Conservation (phyloP, 2,888 invertebrate species). For the Tortrix viridana region DNA sequence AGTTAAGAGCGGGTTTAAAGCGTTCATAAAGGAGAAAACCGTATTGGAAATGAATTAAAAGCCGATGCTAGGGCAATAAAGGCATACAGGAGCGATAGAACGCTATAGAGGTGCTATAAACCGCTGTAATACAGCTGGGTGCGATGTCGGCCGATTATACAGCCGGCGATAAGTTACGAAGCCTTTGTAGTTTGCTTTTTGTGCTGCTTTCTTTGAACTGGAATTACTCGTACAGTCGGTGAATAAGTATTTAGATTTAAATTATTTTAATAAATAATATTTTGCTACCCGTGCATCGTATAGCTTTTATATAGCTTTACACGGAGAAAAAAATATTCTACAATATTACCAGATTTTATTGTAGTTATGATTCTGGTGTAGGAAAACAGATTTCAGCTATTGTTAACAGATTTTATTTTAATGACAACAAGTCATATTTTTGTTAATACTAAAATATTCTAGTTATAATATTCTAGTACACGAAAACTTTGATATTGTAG, state of each 20-base stretch:
- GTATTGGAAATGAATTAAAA: conserved; percentile 38
- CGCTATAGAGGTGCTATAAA: conserved; percentile 25
- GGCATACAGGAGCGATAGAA: conserved; percentile 10
- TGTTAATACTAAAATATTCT: too few species aligned
- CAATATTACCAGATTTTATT: too few species aligned
- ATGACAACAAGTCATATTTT: too few species aligned
- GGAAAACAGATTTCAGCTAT: too few species aligned
- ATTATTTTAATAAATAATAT: too few species aligned
- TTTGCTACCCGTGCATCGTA: too few species aligned
- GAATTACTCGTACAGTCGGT: conserved; percentile 13
- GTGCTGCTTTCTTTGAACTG: conserved; percentile 49
- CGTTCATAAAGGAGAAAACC: conserved; percentile 17
- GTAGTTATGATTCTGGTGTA: too few species aligned
- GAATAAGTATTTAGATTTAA: conserved; percentile 2
- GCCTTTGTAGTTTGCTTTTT: conserved; percentile 63
- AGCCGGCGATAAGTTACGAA: conserved; percentile 56
- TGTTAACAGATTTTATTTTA: too few species aligned
- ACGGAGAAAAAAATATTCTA: too few species aligned
- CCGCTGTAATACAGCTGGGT: conserved; percentile 30
- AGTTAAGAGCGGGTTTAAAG: conserved; percentile 22
- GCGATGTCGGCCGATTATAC: conserved; percentile 21
- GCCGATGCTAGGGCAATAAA: conserved; percentile 28
- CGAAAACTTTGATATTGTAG: too few species aligned
- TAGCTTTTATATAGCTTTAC: too few species aligned
- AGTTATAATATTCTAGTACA: too few species aligned